A percentile compares a stretch with the other conserved stretches of the same genome.
These are phyloP conservation scores for Sardinella longiceps DNA, from an alignment of 2,797 vertebrate genomes.

Conservation along the genomic window DNA sequence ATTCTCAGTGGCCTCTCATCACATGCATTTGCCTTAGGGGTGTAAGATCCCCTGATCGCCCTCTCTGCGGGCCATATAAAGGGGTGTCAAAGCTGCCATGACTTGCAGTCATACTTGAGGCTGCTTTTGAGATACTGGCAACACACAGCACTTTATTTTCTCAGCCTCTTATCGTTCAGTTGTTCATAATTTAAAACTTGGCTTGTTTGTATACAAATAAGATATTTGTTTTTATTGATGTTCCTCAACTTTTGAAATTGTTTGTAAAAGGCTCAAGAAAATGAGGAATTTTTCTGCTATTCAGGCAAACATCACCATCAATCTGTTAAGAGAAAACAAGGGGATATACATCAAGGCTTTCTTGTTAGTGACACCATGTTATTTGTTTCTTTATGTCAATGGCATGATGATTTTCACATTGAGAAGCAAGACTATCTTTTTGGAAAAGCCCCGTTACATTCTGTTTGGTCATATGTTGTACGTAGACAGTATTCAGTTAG, in stretches of 20 bases:
- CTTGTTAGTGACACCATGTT: constrained; percentile 31
- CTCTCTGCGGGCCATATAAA: too few relatives aligned
- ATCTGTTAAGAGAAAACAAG: background rate
- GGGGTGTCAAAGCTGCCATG: too few relatives aligned
- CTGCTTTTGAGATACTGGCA: too few relatives aligned
- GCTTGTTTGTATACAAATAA: background rate
- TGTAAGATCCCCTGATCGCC: too few relatives aligned
- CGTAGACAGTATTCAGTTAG: constrained; percentile 62
- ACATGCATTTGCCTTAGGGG: too few relatives aligned
- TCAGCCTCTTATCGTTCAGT: too few relatives aligned
- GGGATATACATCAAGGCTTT: background rate
- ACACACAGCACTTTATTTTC: too few relatives aligned
- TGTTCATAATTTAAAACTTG: background rate
- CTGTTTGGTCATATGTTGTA: constrained; percentile 71
- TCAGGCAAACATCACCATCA: background rate
- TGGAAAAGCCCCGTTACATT: constrained; percentile 64
- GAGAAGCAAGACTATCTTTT: constrained; percentile 55
- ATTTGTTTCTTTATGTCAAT: constrained; percentile 62
- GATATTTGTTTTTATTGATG: background rate
- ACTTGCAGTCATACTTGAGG: too few relatives aligned
- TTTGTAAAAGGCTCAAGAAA: background rate
- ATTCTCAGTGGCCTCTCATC: too few relatives aligned
- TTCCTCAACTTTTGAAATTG: too few relatives aligned
- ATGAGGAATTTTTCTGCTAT: background rate
- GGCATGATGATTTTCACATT: constrained; percentile 63